Evolutionary conservation across 1,140 invertebrate genomes (phyloP).

Genomic region (Drosophila funebris): DNA sequence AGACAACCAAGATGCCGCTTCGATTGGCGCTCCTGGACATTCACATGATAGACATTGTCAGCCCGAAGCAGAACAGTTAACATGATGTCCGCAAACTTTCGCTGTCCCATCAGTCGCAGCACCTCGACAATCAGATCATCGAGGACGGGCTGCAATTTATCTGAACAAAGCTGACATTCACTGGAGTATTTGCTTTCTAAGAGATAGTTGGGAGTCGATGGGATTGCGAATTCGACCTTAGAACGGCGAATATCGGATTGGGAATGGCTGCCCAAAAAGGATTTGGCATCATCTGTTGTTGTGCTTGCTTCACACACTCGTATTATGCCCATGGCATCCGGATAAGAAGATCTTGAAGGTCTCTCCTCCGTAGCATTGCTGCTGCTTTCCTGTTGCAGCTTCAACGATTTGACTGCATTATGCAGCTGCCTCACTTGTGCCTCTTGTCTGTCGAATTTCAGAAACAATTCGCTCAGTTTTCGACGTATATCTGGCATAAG

Average conservation of each 20-base stretch:
- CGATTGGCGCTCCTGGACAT: slow-evolving; percentile 36
- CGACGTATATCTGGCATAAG: not conserved
- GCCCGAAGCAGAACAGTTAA: slow-evolving; percentile 43
- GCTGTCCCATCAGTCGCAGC: slow-evolving; percentile 7
- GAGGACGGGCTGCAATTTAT: slow-evolving; percentile 3
- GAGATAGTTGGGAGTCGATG: not conserved
- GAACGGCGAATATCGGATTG: not conserved
- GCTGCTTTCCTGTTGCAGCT: not conserved
- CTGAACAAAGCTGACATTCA: slow-evolving; percentile 29
- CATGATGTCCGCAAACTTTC: slow-evolving; percentile 16
- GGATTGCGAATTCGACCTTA: not conserved
- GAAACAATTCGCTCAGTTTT: not conserved
- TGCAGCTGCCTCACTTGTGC: not conserved
- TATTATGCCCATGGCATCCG: too few species aligned
- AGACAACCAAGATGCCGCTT: slow-evolving; percentile 50
- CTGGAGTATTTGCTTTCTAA: not conserved
- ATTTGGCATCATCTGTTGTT: not conserved
- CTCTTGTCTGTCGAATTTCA: slow-evolving; percentile 2
- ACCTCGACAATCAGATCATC: slow-evolving; percentile 24
- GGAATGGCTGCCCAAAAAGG: too few species aligned
- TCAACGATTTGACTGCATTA: not conserved
- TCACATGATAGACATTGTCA: slow-evolving; percentile 65
- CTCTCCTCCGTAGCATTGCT: too few species aligned
- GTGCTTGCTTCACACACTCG: not conserved
- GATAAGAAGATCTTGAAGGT: not conserved